Percentiles rank a stretch among this genome's conserved stretches.
phyloP scores from a whole-genome alignment of 2,888 invertebrate genomes.

The Capitulum mitella region DNA sequence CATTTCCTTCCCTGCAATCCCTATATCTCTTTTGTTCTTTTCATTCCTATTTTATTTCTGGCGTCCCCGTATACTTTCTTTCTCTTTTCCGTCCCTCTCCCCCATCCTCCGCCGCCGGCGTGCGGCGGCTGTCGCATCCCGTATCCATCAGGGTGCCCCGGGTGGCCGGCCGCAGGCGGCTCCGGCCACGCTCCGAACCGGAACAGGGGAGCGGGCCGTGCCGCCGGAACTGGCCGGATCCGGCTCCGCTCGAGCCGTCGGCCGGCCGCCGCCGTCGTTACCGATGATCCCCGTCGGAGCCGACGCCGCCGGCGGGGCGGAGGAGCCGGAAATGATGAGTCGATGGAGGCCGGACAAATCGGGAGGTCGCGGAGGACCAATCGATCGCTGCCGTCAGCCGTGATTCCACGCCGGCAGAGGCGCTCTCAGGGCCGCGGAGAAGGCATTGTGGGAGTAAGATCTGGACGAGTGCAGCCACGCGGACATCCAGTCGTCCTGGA shows the following conservation, averaged over 20 bases:
- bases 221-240: background rate
- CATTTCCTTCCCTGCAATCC: no score
- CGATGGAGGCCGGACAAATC: background rate
- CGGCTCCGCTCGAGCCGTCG: background rate
- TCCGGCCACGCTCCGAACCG: background rate
- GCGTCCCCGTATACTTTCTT: no score
- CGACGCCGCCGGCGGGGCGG: background rate
- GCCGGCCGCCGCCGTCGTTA: background rate
- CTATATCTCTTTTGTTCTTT: no score
- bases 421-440: no score
- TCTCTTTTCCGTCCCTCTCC: background rate
- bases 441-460: no score
- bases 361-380: background rate
- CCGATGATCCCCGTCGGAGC: background rate
- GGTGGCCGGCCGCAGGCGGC: no score
- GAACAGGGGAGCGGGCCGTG: conserved; percentile 1
- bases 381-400: no score
- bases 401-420: no score
- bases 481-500: no score
- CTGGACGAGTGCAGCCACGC: no score
- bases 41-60: no score
- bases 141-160: no score
- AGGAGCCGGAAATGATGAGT: conserved; percentile 1
- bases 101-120: background rate
- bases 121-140: background rate